Conservation (phyloP, 1,140 invertebrate species). For the Zaprionus vittiger region DNA sequence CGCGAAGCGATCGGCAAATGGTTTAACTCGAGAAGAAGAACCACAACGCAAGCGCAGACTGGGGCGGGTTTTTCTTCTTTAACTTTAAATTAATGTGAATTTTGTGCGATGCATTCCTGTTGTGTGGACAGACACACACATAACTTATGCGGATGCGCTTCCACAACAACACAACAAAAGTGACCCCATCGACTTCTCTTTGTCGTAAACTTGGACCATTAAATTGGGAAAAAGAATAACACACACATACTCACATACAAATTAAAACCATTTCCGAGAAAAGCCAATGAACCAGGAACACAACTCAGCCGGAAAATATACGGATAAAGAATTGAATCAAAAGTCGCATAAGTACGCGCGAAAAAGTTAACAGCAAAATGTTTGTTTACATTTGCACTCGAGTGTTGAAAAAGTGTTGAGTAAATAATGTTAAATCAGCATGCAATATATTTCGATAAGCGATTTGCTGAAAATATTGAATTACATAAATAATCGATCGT, state of each 20-base stretch:
- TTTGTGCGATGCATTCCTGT: constrained; percentile 36
- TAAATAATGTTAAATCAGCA: background rate
- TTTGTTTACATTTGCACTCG: constrained; percentile 20
- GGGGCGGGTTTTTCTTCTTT: constrained; percentile 2
- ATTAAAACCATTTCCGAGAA: constrained; percentile 33
- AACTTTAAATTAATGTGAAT: constrained; percentile 23
- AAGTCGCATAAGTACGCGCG: background rate
- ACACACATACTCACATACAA: background rate
- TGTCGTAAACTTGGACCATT: constrained; percentile 75
- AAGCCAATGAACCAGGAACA: constrained; percentile 67
- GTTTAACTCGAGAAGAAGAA: constrained; percentile 5
- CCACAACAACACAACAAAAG: constrained; percentile 3
- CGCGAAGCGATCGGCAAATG: constrained; percentile 16
- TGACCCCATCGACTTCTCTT: constrained; percentile 51
- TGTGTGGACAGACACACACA: constrained; percentile 5
- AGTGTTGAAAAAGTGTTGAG: constrained; percentile 8
- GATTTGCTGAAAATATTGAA: constrained; percentile 1
- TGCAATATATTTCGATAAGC: background rate
- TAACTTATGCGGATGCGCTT: constrained; percentile 11
- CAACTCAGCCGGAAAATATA: constrained; percentile 22
- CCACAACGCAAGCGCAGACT: background rate
- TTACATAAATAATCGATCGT: background rate
- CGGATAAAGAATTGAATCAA: background rate
- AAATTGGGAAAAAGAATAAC: constrained; percentile 57
- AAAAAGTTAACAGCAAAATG: background rate